Conservation (phyloP, 2,888 invertebrate species). For the Podabrus alpinus region DNA sequence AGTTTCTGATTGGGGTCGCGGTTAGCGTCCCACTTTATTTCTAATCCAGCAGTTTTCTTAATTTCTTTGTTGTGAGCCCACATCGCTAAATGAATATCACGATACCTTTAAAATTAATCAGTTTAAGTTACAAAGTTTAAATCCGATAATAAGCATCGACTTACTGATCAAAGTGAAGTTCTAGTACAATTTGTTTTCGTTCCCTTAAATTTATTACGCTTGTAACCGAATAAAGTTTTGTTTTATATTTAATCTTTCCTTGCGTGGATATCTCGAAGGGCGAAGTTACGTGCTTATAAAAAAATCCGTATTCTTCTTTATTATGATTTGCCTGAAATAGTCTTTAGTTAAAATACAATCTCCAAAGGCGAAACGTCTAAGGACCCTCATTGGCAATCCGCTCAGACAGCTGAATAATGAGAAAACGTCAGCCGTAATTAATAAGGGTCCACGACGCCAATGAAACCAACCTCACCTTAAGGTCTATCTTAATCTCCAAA, state of each 20-base stretch:
- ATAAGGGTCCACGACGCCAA: slow-evolving; percentile 46
- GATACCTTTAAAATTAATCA: slow-evolving; percentile 58
- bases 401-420: slow-evolving; percentile 50
- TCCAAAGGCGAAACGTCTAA: slow-evolving; percentile 23
- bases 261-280: slow-evolving; percentile 66
- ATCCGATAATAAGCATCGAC: slow-evolving; percentile 41
- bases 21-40: slow-evolving; percentile 86
- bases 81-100: slow-evolving; percentile 73
- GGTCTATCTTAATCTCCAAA: slow-evolving; percentile 67
- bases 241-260: slow-evolving; percentile 69
- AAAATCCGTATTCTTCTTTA: slow-evolving; percentile 68
- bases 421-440: slow-evolving; percentile 49
- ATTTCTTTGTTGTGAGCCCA: slow-evolving; percentile 64
- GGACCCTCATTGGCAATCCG: slow-evolving; percentile 31
- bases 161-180: slow-evolving; percentile 80
- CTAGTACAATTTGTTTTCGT: slow-evolving; percentile 68
- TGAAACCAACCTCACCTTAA: slow-evolving; percentile 59
- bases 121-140: slow-evolving; percentile 10
- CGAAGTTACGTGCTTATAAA: slow-evolving; percentile 67
- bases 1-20: slow-evolving; percentile 78
- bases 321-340: slow-evolving; percentile 64
- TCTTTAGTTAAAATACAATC: slow-evolving; percentile 22
- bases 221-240: slow-evolving; percentile 70
- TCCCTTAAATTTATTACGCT: slow-evolving; percentile 68
- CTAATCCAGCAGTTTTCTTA: slow-evolving; percentile 70